Conservation (phyloP, 2,888 invertebrate genomes). For the Acleris literana region DNA sequence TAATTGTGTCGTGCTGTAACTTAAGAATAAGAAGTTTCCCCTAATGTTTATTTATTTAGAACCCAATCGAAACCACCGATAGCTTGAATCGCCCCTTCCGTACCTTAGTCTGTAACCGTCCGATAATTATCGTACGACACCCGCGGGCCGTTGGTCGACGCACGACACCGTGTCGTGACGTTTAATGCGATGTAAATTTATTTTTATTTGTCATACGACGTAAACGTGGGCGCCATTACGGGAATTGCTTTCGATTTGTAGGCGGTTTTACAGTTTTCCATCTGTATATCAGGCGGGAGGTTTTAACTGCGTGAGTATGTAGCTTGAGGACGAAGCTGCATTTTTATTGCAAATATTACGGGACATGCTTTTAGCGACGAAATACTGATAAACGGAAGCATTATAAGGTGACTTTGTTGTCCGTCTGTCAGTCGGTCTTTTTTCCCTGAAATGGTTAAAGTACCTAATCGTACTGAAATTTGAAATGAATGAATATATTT, state of each 20-base stretch:
- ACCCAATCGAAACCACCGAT: neutral
- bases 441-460: too few species aligned
- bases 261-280: conserved; percentile 21
- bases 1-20: too few species aligned
- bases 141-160: conserved; percentile 16
- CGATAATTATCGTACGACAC: conserved; percentile 20
- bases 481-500: too few species aligned
- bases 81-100: neutral
- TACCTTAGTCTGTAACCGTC: conserved; percentile 1
- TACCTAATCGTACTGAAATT: too few species aligned
- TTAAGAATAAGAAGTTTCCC: neutral
- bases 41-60: neutral
- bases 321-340: too few species aligned
- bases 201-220: conserved; percentile 34
- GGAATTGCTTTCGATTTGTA: conserved; percentile 37
- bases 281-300: conserved; percentile 8
- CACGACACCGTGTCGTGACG: conserved; percentile 52
- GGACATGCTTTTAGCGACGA: too few species aligned
- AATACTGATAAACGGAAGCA: too few species aligned
- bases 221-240: conserved; percentile 32
- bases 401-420: too few species aligned
- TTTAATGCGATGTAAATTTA: conserved; percentile 36
- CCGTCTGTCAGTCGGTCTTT: too few species aligned
- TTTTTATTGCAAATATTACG: too few species aligned
- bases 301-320: too few species aligned